These are phyloP conservation scores for Pseudorhombus dupliciocellatus DNA, from an alignment of 2,113 vertebrate genomes.

Conservation along the genomic window DNA sequence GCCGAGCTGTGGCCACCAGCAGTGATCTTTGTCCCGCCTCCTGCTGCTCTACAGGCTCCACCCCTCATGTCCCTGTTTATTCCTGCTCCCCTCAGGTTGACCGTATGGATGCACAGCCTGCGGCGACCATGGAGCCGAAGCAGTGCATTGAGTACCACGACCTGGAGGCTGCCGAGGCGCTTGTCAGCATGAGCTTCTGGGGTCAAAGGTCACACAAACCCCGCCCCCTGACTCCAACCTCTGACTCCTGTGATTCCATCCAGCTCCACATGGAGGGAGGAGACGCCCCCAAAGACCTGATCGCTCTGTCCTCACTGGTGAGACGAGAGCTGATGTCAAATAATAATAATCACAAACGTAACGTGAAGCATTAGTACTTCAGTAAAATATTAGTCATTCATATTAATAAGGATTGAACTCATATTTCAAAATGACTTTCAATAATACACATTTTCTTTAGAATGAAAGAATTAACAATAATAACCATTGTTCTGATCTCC, in stretches of 20 bases:
- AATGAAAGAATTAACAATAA: too few species aligned
- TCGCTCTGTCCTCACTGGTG: slow-evolving; percentile 91
- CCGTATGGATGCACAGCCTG: slow-evolving; percentile 82
- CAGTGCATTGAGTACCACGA: slow-evolving; percentile 89
- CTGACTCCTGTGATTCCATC: slow-evolving; percentile 92
- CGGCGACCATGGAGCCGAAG: slow-evolving; percentile 84
- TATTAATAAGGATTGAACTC: too few species aligned
- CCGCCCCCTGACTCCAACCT: slow-evolving; percentile 93
- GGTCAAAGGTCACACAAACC: slow-evolving; percentile 87
- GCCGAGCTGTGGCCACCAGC: too few species aligned
- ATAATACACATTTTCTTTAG: too few species aligned
- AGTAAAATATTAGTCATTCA: too few species aligned
- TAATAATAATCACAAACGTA: too few species aligned
- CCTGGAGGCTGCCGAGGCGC: slow-evolving; percentile 93
- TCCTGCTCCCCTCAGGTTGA: slow-evolving; percentile 77
- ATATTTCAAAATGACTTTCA: too few species aligned
- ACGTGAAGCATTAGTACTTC: too few species aligned
- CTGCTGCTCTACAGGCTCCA: too few species aligned
- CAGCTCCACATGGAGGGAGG: slow-evolving; percentile 70
- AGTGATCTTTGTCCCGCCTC: too few species aligned
- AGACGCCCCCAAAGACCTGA: slow-evolving; percentile 87
- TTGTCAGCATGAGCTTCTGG: slow-evolving; percentile 98
- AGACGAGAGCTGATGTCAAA: too few species aligned
- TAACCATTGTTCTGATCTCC: not conserved
- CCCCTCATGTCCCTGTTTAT: too few species aligned